Percentiles rank a stretch among this genome's conserved stretches.
Evolutionary conservation across 2,888 invertebrate genomes (phyloP).

Genomic region (Drosophila putrida): DNA sequence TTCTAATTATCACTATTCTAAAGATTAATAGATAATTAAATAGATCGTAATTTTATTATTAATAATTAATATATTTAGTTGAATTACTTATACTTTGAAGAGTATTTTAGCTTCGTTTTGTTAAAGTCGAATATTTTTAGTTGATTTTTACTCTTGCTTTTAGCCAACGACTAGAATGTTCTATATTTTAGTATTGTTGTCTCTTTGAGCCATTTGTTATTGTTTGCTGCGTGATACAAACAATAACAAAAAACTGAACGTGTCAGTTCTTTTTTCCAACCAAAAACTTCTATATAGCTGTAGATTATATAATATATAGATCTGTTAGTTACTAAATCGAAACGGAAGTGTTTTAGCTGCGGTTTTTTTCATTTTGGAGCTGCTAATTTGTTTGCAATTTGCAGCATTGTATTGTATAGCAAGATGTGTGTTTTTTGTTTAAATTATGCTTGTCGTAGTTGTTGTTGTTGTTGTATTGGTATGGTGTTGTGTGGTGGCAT

Average conservation of each 20-base stretch:
- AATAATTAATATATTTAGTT: no score
- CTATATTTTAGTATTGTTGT: conserved; percentile 24
- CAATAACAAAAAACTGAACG: conserved; percentile 32
- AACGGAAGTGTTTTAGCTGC: conserved; percentile 52
- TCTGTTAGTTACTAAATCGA: conserved; percentile 24
- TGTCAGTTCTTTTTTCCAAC: conserved; percentile 33
- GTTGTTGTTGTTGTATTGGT: not conserved
- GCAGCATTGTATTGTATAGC: conserved; percentile 9
- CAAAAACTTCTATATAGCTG: not conserved
- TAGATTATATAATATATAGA: conserved; percentile 2
- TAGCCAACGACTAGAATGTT: conserved; percentile 13
- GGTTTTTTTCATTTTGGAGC: conserved; percentile 23
- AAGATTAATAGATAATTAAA: no score
- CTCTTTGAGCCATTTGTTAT: conserved; percentile 4
- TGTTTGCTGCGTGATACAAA: conserved; percentile 37
- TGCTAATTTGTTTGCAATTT: conserved; percentile 47
- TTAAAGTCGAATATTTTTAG: not conserved
- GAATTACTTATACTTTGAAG: no score
- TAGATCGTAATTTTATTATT: no score
- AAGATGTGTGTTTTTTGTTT: conserved; percentile 15
- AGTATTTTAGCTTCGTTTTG: conserved; percentile 2
- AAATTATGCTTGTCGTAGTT: conserved; percentile 21
- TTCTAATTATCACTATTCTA: no score
- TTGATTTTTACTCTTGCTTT: not conserved
- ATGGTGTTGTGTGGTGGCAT: conserved; percentile 1